Evolutionary conservation across 1,140 invertebrate species (phyloP), one percentile per base, ranked within the genome.

Genomic region (Maniola jurtina): DNA sequence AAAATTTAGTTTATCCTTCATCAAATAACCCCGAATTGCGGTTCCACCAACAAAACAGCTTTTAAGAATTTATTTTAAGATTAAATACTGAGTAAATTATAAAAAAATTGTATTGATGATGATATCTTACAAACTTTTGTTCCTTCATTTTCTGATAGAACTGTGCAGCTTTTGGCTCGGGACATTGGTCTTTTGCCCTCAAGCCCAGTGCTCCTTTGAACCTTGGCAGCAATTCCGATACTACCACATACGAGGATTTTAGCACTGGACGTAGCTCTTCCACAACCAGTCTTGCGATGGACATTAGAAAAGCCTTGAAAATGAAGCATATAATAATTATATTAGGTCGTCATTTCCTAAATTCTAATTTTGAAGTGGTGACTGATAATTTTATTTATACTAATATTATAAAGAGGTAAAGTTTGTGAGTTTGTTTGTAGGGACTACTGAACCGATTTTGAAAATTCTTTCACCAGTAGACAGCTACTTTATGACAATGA

Each of bases 241-340:
- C 80, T 25, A 89, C 88, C 50, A 90, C 86, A 47, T 88, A 90
- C 0, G 88, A 86, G 0, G 82, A 61, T 0, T 81, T 80, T 0
- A 90, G 69, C 0, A 69, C 71, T 5, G 45, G 66, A 0, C 84
- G 79, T 15, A 90, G 48, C 57, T 90, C 88, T 9, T 76, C 59
- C 16, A 88, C 78, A 0, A 88, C 77, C 2, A 90, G 45, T 1
- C 86, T 73, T 9, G 84, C 73, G 10, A 90, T 69, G 2, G 88
- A 90, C 70, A 86, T 86, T 7, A 90, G 79, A 61, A 90, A 90
- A 0, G 88, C 88, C 88, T 90, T 75, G 0, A 72, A 62, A 64
- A 9, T 16, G 13, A 42, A 42, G 13, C 40, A 42, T 25, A 4
- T 25, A 25, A 25, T 25, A 25, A 25, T 25, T n/a, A 25, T 25